A percentile compares a stretch with the other conserved stretches of the same genome.
phyloP scores from a whole-genome alignment of 2,113 vertebrate species.

The Vulpes vulpes region DNA sequence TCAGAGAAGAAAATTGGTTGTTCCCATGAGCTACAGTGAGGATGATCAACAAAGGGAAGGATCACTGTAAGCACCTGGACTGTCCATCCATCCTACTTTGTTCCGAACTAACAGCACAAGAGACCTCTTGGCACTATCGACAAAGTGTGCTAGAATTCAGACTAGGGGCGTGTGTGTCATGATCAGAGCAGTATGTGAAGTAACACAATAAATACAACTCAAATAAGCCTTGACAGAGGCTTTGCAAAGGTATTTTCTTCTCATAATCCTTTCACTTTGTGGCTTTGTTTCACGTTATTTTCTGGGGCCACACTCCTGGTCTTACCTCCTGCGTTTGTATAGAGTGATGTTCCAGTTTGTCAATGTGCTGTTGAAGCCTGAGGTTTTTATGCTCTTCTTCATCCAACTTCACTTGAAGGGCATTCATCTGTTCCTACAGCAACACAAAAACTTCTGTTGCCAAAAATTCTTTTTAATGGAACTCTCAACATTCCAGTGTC shows the following conservation, averaged over 20 bases:
- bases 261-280: background rate
- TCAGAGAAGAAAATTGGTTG: background rate
- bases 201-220: background rate
- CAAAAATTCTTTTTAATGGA: constrained; percentile 14
- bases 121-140: accelerated
- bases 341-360: constrained; percentile 94
- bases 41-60: background rate
- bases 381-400: constrained; percentile 93
- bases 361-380: constrained; percentile 93
- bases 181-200: background rate
- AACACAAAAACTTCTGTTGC: constrained; percentile 33
- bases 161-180: background rate
- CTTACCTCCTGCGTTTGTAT: constrained; percentile 89
- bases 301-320: accelerated
- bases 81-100: background rate
- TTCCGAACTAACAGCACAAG: background rate
- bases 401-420: constrained; percentile 91
- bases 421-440: constrained; percentile 91
- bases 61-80: background rate
- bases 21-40: background rate
- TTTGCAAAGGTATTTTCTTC: background rate
- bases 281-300: accelerated
- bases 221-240: background rate
- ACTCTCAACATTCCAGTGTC: background rate
- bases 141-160: background rate